Evolutionary conservation across 1,140 invertebrate genomes (phyloP).

Genomic region (Nautilus pompilius): DNA sequence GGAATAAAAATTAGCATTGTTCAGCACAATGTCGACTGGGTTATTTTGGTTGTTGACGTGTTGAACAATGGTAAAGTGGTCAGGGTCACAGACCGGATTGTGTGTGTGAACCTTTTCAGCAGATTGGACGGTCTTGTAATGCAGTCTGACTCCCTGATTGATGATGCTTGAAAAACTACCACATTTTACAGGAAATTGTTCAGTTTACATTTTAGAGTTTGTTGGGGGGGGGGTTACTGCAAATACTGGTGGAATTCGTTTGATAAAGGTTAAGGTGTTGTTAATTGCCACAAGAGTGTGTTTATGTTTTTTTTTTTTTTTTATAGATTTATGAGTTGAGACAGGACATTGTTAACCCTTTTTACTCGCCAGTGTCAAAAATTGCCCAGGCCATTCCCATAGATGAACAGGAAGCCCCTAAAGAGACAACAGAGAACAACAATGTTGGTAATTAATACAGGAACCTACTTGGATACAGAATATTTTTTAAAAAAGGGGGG

Average conservation of each 20-base stretch:
- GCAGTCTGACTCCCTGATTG: background rate
- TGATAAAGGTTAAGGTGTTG: too few relatives aligned
- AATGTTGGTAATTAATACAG: background rate
- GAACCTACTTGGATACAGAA: background rate
- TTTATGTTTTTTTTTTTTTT: background rate
- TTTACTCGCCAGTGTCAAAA: constrained; percentile 16
- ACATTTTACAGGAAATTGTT: background rate
- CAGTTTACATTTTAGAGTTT: background rate
- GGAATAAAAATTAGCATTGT: too few relatives aligned
- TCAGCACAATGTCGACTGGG: too few relatives aligned
- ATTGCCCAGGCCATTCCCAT: too few relatives aligned
- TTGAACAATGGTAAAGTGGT: too few relatives aligned
- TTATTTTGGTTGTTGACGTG: too few relatives aligned
- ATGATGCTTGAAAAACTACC: background rate
- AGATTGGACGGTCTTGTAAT: background rate
- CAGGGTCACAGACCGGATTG: too few relatives aligned
- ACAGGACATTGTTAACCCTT: constrained; percentile 41
- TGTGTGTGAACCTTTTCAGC: too few relatives aligned
- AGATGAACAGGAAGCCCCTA: background rate
- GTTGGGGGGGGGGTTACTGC: background rate
- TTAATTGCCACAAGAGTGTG: too few relatives aligned
- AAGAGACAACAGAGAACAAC: constrained; percentile 5
- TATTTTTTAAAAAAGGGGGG: background rate
- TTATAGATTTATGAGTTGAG: constrained; percentile 44
- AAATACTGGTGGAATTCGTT: background rate